Base-by-base conservation (phyloP, 35 echinoderm and acorn worm genomes). In the Eucidaris tribuloides region DNA sequence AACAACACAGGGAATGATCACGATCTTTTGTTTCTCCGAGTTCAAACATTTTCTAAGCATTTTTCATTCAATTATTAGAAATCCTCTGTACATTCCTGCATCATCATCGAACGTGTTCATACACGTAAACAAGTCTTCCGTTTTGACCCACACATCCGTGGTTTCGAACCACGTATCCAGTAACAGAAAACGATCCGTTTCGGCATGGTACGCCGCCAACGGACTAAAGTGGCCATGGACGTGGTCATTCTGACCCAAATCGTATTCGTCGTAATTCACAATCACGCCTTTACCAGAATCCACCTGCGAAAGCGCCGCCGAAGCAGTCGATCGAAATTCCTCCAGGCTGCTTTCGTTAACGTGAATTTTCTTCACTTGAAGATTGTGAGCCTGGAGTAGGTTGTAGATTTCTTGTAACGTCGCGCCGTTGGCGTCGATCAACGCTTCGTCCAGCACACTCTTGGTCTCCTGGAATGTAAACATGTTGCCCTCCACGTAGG, bases 211-310 rank as follows among this genome's bases (percentile, higher is more conserved):
- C 13, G 52, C 91, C 52, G 85, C 80, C 28, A 94, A 58, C 22
- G 84, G 85, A 40, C 91, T 94, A 25, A 94, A 94, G 64, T 94
- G 91, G 30, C 91, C 91, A 79, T 46, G 45, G 17, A 94, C 63
- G 22, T 3, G 45, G 30, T 65, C 52, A 85, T 84, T 61, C 31
- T 88, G 91, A 29, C 76, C 58, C 0, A 94, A 68, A 15, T 45
- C 34, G 31, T 48, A 59, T 46, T 89, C 81, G 48, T 94, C 81
- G 60, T 35, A 94, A 74, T 89, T 94, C 3, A 81, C 82, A 62
- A 94, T 89, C 44, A 94, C 71, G 4, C 85, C 86, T 45, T 42
- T 33, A 25, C 54, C 65, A 0, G 91, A 94, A 41, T 89, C 64
- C 9, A 32, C 15, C 4, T 89, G 31, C 1, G 40, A 25, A 20